Conservation (phyloP, 1,140 invertebrate genomes). For the Hydropsyche tenuis region DNA sequence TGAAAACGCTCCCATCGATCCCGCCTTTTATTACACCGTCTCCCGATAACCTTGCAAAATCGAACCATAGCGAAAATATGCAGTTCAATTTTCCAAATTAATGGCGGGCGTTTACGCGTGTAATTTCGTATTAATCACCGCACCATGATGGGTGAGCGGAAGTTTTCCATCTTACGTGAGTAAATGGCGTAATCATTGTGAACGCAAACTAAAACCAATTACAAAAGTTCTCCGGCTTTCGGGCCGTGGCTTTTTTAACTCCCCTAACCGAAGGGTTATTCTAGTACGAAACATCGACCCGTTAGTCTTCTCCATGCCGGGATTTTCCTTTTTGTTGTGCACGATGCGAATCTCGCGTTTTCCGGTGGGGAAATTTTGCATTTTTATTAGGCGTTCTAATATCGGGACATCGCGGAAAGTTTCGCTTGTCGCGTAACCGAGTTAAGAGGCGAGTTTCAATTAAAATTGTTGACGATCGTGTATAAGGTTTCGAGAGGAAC, state of each 20-base stretch:
- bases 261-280: background rate
- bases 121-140: no score
- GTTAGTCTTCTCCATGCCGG: no score
- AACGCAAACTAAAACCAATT: constrained; percentile 32
- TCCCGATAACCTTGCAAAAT: no score
- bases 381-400: constrained; percentile 1
- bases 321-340: no score
- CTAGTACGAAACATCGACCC: background rate
- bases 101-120: no score
- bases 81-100: no score
- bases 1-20: no score
- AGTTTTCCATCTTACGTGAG: constrained; percentile 33
- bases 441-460: background rate
- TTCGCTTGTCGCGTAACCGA: no score
- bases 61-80: no score
- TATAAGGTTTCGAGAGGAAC: background rate
- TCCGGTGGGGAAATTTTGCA: background rate
- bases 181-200: constrained; percentile 31
- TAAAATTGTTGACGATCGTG: constrained; percentile 10
- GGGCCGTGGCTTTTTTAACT: constrained; percentile 17
- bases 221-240: constrained; percentile 27
- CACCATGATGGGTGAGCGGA: background rate
- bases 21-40: no score
- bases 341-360: no score
- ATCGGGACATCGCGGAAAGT: background rate